Evolutionary conservation across 2,797 vertebrate species (phyloP).

Genomic region (Scyliorhinus canicula): DNA sequence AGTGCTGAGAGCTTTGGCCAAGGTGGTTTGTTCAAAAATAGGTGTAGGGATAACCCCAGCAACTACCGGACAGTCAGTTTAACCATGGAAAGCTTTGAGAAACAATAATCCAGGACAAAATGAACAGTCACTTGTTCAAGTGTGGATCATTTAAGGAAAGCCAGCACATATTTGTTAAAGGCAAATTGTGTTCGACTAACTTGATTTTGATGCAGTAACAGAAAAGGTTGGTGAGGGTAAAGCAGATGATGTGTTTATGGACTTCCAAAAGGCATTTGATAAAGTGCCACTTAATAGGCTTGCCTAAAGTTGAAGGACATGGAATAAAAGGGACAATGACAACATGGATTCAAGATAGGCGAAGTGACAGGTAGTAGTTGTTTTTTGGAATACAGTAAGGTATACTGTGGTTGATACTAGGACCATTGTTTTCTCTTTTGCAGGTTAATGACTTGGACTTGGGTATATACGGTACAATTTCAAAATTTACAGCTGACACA

Average conservation of each 20-base stretch:
- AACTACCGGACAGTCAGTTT: neutral
- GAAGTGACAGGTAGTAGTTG: neutral
- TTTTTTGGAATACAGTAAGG: neutral
- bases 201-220: neutral
- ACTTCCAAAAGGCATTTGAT: neutral
- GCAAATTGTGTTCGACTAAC: neutral
- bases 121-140: neutral
- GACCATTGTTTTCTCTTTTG: too few relatives aligned
- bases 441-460: too few relatives aligned
- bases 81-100: neutral
- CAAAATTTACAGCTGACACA: too few relatives aligned
- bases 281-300: neutral
- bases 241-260: neutral
- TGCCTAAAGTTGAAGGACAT: neutral
- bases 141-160: neutral
- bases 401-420: too few relatives aligned
- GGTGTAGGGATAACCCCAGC: neutral
- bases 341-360: neutral
- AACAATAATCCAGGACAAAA: neutral
- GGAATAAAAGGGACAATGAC: neutral
- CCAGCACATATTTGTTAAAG: neutral
- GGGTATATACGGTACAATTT: too few relatives aligned
- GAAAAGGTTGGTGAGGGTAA: neutral
- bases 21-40: neutral
- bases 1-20: too few relatives aligned